A percentile compares a stretch with the other conserved stretches of the same genome.
phyloP scores from a whole-genome alignment of 2,797 vertebrate genomes.

The Sebastes jordani region DNA sequence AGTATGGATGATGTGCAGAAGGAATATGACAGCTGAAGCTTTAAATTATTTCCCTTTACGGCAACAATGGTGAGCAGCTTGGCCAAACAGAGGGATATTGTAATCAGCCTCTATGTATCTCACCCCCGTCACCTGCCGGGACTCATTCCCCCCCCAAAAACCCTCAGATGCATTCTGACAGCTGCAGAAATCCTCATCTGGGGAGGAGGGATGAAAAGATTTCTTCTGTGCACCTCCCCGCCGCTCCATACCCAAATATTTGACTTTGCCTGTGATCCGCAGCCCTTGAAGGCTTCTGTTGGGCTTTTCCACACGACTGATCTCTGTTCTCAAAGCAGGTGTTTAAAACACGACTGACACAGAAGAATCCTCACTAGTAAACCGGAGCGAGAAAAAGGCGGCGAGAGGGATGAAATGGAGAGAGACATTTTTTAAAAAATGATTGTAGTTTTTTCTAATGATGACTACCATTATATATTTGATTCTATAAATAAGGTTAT shows the following conservation, averaged over 20 bases:
- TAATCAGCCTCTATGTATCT: slow-evolving; percentile 61
- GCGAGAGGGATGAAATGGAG: not conserved
- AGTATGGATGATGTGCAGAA: not conserved
- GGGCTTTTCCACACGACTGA: slow-evolving; percentile 76
- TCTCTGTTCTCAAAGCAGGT: slow-evolving; percentile 79
- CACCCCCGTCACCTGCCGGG: slow-evolving; percentile 69
- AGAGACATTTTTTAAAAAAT: not conserved
- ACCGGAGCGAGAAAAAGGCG: slow-evolving; percentile 38
- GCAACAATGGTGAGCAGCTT: slow-evolving; percentile 16
- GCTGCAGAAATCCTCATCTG: slow-evolving; percentile 73
- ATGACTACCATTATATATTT: slow-evolving; percentile 7
- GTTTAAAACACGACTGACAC: slow-evolving; percentile 72
- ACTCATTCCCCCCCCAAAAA: slow-evolving; percentile 63
- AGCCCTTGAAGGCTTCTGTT: slow-evolving; percentile 77
- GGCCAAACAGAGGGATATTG: slow-evolving; percentile 36
- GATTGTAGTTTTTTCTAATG: not conserved
- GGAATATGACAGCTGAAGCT: not conserved
- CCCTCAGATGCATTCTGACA: slow-evolving; percentile 74
- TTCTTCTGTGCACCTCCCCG: slow-evolving; percentile 66
- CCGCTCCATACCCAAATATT: slow-evolving; percentile 77
- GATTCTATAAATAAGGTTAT: slow-evolving; percentile 18
- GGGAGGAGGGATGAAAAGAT: slow-evolving; percentile 73
- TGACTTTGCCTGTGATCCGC: slow-evolving; percentile 78
- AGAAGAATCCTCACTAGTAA: slow-evolving; percentile 30
- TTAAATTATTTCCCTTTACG: not conserved